These are phyloP conservation scores for Sapajus apella DNA, from an alignment of 2,113 vertebrate genomes.

Conservation along the genomic window DNA sequence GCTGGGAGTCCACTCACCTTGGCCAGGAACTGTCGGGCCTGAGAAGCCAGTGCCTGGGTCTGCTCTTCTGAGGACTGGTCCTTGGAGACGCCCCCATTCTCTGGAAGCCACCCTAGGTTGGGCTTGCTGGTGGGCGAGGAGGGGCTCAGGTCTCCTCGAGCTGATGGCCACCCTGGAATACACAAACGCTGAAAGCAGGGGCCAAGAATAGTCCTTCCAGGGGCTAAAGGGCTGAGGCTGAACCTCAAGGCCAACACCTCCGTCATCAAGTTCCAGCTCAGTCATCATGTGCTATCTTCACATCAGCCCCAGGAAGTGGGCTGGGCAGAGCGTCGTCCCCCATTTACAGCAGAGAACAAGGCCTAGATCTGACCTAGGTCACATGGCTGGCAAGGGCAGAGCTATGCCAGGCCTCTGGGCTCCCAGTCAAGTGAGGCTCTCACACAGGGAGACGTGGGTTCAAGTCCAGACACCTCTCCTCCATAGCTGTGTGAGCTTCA, in stretches of 20 bases:
- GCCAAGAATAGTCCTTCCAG: background rate
- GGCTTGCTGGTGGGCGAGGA: background rate
- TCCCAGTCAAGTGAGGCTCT: background rate
- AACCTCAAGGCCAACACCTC: background rate
- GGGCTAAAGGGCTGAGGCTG: background rate
- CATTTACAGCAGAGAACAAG: background rate
- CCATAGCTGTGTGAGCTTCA: background rate
- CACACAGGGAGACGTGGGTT: background rate
- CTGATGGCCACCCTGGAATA: slow-evolving; percentile 43
- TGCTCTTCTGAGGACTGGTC: slow-evolving; percentile 14
- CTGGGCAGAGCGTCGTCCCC: background rate
- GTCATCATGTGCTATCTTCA: accelerated
- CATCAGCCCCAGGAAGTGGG: no score
- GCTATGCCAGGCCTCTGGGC: background rate
- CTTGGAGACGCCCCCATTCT: background rate
- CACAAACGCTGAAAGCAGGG: background rate
- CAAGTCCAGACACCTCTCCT: accelerated
- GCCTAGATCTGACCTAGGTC: accelerated
- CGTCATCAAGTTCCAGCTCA: background rate
- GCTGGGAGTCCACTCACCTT: slow-evolving; percentile 81
- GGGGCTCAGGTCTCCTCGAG: accelerated
- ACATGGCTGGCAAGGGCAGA: accelerated
- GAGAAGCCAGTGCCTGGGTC: slow-evolving; percentile 77
- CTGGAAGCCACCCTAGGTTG: background rate
- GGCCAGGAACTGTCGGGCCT: slow-evolving; percentile 82